Base-by-base conservation (phyloP, 2,113 vertebrate genomes). In the Amblyornis subalaris region DNA sequence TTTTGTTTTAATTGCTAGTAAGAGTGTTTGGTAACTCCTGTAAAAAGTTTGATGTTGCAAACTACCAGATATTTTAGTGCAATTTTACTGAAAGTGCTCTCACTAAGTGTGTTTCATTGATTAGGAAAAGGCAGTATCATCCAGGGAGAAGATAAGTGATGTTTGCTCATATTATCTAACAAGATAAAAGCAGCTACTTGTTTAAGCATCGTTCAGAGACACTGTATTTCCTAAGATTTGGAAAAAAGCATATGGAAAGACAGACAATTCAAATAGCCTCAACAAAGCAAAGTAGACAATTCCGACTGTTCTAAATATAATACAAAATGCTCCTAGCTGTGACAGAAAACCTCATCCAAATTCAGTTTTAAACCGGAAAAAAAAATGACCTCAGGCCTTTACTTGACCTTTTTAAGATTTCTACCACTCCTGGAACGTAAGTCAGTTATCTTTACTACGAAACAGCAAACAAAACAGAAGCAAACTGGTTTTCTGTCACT, bases 81-180 rank as follows among this genome's bases (percentile, higher is more conserved):
- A 45, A 20, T 54, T 85, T 54, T 87, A 88, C 81, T 36, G 58
- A 88, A 93, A 95, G 58, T 24, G 67, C 64, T 91, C 55, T 89
- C 25, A 3, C 50, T 88, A 69, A 91, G 62, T 51, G 65, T 13
- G 64, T 76, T 83, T 74, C 85, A 95, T 88, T 73, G 95, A 97
- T 91, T 85, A 92, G 91, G 67, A 95, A 95, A 82, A 2, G 14
- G 60, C 64, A 79, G 50, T 47, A 85, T 55, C 33, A 67, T 62
- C 60, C 78, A 67, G 31, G 55, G 78, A 91, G 62, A 70, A 88
- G 81, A 23, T 73, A 96, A 95, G 85, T n/a, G 67, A 70, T 83
- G 42, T 82, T 93, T 91, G 58, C 82, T 93, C 36, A 4, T 24
- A 47, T 66, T 89, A 80, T 60, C 42, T 38, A 94, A 89, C 62